Conservation (phyloP, 1,140 invertebrate genomes). For the Apis florea region DNA sequence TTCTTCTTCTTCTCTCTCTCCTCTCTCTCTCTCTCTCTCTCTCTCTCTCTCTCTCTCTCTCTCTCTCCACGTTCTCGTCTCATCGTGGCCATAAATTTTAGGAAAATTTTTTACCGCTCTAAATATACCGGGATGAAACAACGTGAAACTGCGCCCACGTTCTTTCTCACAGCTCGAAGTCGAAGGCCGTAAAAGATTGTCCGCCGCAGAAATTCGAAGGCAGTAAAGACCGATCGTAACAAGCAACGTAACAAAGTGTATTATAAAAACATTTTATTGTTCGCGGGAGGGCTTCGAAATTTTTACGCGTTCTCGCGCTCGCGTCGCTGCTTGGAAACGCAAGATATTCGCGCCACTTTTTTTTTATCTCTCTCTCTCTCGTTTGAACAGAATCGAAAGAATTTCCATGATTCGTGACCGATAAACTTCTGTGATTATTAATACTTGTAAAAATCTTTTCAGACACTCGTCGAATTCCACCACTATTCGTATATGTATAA, state of each 20-base stretch:
- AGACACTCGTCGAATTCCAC: neutral
- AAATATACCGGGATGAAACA: no score
- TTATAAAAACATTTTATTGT: slow-evolving; percentile 76
- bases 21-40: neutral
- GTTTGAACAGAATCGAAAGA: neutral
- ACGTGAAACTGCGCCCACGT: neutral
- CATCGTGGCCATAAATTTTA: slow-evolving; percentile 7
- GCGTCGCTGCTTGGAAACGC: slow-evolving; percentile 1
- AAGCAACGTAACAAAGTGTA: slow-evolving; percentile 69
- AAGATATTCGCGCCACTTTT: neutral
- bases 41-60: neutral
- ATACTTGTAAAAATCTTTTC: no score
- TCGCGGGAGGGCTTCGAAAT: slow-evolving; percentile 24
- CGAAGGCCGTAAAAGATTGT: slow-evolving; percentile 60
- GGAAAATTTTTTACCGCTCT: slow-evolving; percentile 37
- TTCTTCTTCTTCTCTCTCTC: neutral
- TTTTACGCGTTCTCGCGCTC: slow-evolving; percentile 45
- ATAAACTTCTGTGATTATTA: no score
- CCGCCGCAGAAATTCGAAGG: slow-evolving; percentile 65
- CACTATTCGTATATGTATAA: no score
- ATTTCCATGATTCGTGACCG: no score
- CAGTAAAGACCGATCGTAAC: slow-evolving; percentile 74
- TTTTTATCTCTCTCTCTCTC: slow-evolving; percentile 15
- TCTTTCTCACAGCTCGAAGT: slow-evolving; percentile 13
- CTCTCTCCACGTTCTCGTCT: neutral